A percentile compares a stretch with the other conserved stretches of the same genome.
Conservation (phyloP, 2,113 vertebrate species). For the Collichthys lucidus region DNA sequence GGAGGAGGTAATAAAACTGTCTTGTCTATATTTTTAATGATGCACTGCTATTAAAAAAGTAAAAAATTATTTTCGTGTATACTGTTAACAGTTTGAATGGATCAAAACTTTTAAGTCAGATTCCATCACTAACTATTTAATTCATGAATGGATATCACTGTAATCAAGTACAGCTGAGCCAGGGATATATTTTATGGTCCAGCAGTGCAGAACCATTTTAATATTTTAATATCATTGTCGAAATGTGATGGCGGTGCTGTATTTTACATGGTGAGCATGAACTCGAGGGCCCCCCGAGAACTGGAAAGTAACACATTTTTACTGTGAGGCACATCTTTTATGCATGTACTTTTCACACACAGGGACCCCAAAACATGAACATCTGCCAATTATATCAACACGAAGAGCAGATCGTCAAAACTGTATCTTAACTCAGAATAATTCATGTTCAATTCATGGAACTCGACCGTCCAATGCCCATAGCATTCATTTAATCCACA, state of each 20-base stretch:
- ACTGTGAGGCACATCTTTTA: slow-evolving; percentile 76
- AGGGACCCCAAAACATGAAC: slow-evolving; percentile 70
- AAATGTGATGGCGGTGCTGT: slow-evolving; percentile 54
- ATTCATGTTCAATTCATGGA: slow-evolving; percentile 65
- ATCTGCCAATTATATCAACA: slow-evolving; percentile 79
- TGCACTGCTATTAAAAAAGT: neutral
- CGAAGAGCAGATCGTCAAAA: slow-evolving; percentile 64
- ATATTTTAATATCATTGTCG: slow-evolving; percentile 69
- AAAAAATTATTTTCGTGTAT: slow-evolving; percentile 2
- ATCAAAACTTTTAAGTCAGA: neutral
- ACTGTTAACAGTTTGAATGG: neutral
- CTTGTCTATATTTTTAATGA: slow-evolving; percentile 16
- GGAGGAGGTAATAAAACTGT: neutral
- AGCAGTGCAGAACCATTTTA: slow-evolving; percentile 48
- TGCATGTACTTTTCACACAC: slow-evolving; percentile 74
- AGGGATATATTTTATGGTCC: slow-evolving; percentile 44
- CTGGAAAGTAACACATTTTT: slow-evolving; percentile 50
- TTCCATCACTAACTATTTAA: slow-evolving; percentile 2
- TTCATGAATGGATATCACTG: slow-evolving; percentile 32
- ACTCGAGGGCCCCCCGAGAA: slow-evolving; percentile 64
- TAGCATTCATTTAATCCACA: slow-evolving; percentile 46
- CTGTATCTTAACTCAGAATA: slow-evolving; percentile 71
- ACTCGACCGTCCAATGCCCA: slow-evolving; percentile 33
- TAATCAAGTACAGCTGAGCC: slow-evolving; percentile 5
- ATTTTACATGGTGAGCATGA: slow-evolving; percentile 73